phyloP scores from a whole-genome alignment of 2,113 vertebrate genomes.

The Eurypyga helias region DNA sequence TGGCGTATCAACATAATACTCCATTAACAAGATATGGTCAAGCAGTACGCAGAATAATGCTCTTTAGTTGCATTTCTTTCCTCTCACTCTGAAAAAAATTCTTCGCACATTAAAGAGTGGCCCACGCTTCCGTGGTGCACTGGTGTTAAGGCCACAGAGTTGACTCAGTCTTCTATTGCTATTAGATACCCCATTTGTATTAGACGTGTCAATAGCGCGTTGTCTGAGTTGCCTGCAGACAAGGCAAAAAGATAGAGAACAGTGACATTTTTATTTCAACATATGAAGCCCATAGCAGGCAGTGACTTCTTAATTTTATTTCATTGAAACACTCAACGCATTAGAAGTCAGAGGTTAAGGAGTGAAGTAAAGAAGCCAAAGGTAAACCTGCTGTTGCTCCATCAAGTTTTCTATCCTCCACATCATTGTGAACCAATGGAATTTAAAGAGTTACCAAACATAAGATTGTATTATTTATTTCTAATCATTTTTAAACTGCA shows the following conservation, averaged over 20 bases:
- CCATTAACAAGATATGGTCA: not conserved
- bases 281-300: not conserved
- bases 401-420: not conserved
- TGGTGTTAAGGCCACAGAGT: not conserved
- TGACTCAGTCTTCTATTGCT: not conserved
- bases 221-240: not conserved
- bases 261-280: not conserved
- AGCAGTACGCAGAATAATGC: not conserved
- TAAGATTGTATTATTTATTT: not conserved
- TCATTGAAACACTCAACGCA: not conserved
- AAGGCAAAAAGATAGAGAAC: not conserved
- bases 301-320: not conserved
- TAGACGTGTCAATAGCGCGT: not conserved
- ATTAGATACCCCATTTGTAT: not conserved
- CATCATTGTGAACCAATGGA: not conserved
- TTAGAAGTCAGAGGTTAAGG: not conserved
- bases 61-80: not conserved
- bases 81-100: not conserved
- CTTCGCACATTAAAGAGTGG: not conserved
- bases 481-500: not conserved
- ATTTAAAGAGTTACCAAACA: not conserved
- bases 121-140: too few species aligned
- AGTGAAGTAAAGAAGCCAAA: not conserved
- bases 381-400: not conserved
- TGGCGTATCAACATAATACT: not conserved